Conservation (phyloP, 2,113 vertebrate species). For the Pygoscelis adeliae region DNA sequence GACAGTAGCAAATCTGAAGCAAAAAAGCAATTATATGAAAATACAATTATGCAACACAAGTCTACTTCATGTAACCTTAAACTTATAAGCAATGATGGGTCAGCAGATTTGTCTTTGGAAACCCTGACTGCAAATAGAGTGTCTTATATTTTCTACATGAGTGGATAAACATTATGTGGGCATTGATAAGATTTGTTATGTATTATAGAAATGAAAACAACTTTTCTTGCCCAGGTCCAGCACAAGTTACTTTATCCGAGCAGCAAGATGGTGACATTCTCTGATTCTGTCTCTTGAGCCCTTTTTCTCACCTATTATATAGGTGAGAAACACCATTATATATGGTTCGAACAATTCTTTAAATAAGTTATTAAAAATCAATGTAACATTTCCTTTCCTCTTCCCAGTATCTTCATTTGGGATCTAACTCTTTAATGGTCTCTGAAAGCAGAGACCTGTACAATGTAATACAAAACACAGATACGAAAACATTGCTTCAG, state of each 20-base stretch:
- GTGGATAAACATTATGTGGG: not conserved
- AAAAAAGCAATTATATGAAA: not conserved
- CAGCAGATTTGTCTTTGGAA: not conserved
- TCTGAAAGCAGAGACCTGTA: not conserved
- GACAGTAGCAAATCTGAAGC: not conserved
- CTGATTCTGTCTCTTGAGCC: not conserved
- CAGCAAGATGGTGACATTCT: not conserved
- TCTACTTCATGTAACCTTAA: not conserved
- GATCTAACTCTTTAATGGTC: not conserved
- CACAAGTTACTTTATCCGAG: not conserved
- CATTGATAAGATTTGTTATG: not conserved
- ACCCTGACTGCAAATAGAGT: not conserved
- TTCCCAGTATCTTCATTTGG: not conserved
- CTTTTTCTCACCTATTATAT: not conserved
- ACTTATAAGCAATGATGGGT: not conserved
- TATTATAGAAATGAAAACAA: not conserved
- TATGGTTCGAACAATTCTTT: not conserved
- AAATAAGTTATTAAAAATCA: slow-evolving; percentile 2
- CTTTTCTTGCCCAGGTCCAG: not conserved
- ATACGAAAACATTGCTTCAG: not conserved
- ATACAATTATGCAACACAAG: not conserved
- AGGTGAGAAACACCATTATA: not conserved
- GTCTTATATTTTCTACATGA: not conserved
- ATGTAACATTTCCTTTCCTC: not conserved
- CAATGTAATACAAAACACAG: not conserved